phyloP scores from a whole-genome alignment of 1,140 invertebrate genomes.

The Drosophila arawakana region DNA sequence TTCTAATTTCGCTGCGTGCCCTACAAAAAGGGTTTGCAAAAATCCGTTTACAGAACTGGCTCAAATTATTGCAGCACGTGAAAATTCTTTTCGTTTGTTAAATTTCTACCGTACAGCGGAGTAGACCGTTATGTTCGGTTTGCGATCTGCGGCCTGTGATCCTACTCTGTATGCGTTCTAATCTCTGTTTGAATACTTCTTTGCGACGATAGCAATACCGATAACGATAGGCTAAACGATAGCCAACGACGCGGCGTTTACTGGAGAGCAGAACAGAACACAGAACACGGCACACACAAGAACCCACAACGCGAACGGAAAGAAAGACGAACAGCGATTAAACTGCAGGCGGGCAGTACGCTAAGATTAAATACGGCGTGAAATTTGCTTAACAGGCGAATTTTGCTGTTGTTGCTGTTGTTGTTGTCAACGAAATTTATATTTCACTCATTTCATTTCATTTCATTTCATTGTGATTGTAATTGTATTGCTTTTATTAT shows the following conservation, averaged over 20 bases:
- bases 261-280: slow-evolving; percentile 37
- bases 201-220: slow-evolving; percentile 16
- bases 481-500: slow-evolving; percentile 72
- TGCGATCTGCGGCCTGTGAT: slow-evolving; percentile 28
- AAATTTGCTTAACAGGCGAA: slow-evolving; percentile 75
- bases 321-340: slow-evolving; percentile 80
- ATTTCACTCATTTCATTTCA: slow-evolving; percentile 79
- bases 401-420: slow-evolving; percentile 54
- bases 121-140: not conserved
- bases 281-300: slow-evolving; percentile 2
- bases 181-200: slow-evolving; percentile 1
- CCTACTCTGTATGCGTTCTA: slow-evolving; percentile 8
- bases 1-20: slow-evolving; percentile 22
- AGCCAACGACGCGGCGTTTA: slow-evolving; percentile 28
- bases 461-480: slow-evolving; percentile 70
- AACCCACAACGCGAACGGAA: slow-evolving; percentile 63
- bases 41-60: slow-evolving; percentile 17
- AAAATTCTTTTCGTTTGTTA: not conserved
- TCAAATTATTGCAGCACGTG: slow-evolving; percentile 20
- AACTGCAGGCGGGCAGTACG: slow-evolving; percentile 75
- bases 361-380: slow-evolving; percentile 81
- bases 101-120: not conserved
- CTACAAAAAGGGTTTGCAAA: slow-evolving; percentile 8
- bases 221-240: slow-evolving; percentile 39
- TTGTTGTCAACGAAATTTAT: slow-evolving; percentile 76